phyloP scores from a whole-genome alignment of 2,797 vertebrate species.

The Hafferia zeledoni region DNA sequence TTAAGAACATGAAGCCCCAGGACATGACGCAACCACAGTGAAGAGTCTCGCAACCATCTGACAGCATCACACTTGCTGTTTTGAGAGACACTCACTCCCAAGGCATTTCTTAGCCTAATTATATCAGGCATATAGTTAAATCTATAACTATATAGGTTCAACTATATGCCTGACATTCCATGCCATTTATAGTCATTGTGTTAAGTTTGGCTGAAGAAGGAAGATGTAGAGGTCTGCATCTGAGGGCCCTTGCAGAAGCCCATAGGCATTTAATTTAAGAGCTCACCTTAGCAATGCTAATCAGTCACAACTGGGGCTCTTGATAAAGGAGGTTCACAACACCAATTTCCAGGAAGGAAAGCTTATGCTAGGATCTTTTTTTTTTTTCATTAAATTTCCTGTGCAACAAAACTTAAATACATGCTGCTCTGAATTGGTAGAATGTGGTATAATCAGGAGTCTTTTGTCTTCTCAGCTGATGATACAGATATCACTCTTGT shows the following conservation, averaged over 20 bases:
- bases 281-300: neutral
- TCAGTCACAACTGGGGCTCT: neutral
- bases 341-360: neutral
- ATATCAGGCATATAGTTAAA: neutral
- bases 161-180: too few species aligned
- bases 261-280: neutral
- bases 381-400: neutral
- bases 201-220: neutral
- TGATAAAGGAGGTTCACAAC: neutral
- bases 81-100: too few species aligned
- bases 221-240: neutral
- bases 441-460: neutral
- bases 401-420: neutral
- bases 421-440: neutral
- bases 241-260: neutral
- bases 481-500: neutral
- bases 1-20: neutral
- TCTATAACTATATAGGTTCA: neutral
- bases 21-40: too few species aligned
- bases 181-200: neutral
- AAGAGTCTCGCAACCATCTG: neutral
- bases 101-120: neutral
- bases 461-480: neutral
- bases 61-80: neutral
- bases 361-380: neutral